Base-by-base conservation (phyloP, 2,113 vertebrate genomes). In the Ptilorrhoa leucosticta region DNA sequence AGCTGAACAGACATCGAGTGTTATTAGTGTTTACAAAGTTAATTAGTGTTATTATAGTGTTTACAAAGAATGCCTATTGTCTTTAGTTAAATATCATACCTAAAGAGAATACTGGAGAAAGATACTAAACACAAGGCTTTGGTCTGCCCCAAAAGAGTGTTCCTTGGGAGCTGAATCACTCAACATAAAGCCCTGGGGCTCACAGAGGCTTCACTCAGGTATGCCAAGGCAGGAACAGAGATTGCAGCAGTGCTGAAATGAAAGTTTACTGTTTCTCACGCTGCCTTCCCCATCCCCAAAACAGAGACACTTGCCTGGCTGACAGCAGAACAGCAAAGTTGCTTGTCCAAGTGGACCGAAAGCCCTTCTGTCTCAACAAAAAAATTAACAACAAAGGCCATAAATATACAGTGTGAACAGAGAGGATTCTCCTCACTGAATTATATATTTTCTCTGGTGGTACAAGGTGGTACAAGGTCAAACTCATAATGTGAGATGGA, bases 401-500 rank as follows among this genome's bases (percentile, higher is more conserved):
- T 39, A 81, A 82, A 78, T 42, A 69, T 1, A 39, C 40, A 37
- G 17, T 9, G 33, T 44, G 70, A 69, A 79, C 11, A 89, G 53
- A 57, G 63, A 75, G 31, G n/a, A 45, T 66, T 81, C 42, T 72
- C 10, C 30, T 81, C 0, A 0, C 11, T 58, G 51, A 14, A 72
- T 72, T 42, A 20, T 5, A 11, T 11, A 22, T 58, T 47, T 73
- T 73, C 56, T 27, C 20, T 75, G 35, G 17, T 9, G 76, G 61
- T n/a, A n/a, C n/a, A n/a, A 94, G 66, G 45, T 76, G 27, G 20
- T 26, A 57, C 0, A 0, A 91, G 45, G 57, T 75, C 61, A 89
- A 60, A 79, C 48, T 31, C 24, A 27, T 13, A 72, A 16, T 7
- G 7, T 17, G 54, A 84, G 28, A 21, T 0, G 0, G 39, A 71